Percentiles rank a stretch among this genome's conserved stretches.
Conservation (phyloP, 2,888 invertebrate species). For the Cylindroiulus punctatus region DNA sequence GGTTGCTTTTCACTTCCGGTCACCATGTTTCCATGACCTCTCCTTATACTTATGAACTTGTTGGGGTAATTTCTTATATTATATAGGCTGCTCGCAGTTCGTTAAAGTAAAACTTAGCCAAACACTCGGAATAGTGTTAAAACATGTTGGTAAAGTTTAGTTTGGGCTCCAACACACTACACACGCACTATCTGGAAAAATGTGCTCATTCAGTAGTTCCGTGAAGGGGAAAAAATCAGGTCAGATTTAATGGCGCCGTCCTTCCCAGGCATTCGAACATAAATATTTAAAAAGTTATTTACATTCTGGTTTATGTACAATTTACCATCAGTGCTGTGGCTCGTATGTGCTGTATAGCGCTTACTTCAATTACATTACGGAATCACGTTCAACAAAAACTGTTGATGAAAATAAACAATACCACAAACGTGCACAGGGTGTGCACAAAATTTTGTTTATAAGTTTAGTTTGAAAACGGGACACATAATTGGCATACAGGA, state of each 20-base stretch:
- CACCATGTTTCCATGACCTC: neutral
- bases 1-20: neutral
- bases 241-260: slow-evolving; percentile 19
- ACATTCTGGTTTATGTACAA: neutral
- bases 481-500: too few relatives aligned
- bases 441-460: too few relatives aligned
- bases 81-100: too few relatives aligned
- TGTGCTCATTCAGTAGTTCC: neutral
- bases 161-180: neutral
- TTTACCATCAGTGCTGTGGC: neutral
- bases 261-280: slow-evolving; percentile 32
- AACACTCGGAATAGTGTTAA: too few relatives aligned
- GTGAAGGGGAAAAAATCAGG: neutral
- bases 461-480: too few relatives aligned
- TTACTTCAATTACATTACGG: neutral
- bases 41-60: too few relatives aligned
- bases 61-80: too few relatives aligned
- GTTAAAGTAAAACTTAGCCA: too few relatives aligned
- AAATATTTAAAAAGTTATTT: neutral
- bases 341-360: too few relatives aligned
- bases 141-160: neutral
- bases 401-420: neutral
- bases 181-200: neutral
- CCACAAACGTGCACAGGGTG: too few relatives aligned
- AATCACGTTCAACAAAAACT: neutral